phyloP scores from a whole-genome alignment of 2,888 invertebrate genomes.

The Alcis repandata region DNA sequence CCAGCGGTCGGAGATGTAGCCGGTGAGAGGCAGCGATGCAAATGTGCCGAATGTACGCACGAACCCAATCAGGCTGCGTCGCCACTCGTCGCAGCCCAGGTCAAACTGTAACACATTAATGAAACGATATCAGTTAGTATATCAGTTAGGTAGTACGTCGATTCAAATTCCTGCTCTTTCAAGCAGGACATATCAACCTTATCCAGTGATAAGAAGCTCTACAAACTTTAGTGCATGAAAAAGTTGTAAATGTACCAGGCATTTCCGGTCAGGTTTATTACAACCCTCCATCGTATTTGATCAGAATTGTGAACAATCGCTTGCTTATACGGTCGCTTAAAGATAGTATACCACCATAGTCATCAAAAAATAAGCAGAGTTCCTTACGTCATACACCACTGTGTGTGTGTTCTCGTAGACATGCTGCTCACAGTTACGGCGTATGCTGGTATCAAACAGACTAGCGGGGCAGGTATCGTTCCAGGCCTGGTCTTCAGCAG shows the following conservation, averaged over 20 bases:
- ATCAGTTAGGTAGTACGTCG: no score
- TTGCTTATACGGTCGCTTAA: no score
- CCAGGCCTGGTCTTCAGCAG: conserved; percentile 14
- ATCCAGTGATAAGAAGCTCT: no score
- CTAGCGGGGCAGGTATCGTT: conserved; percentile 59
- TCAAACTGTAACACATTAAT: conserved; percentile 79
- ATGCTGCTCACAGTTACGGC: conserved; percentile 60
- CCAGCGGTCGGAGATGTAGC: conserved; percentile 90
- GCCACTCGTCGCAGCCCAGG: conserved; percentile 89
- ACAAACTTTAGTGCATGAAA: no score
- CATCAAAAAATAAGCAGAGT: neutral
- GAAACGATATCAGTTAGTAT: neutral
- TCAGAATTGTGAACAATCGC: no score
- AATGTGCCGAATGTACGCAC: conserved; percentile 89
- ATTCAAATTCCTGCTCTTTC: no score
- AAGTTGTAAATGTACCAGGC: no score
- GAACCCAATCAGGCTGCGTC: conserved; percentile 90
- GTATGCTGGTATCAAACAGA: conserved; percentile 58
- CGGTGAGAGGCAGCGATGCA: conserved; percentile 89
- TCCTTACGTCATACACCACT: conserved; percentile 54
- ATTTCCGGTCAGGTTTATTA: no score
- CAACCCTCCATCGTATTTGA: neutral
- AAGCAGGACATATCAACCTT: no score
- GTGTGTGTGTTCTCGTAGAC: conserved; percentile 69
- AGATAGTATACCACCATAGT: neutral